phyloP scores from a whole-genome alignment of 2,888 invertebrate genomes.

The Sesia apiformis region DNA sequence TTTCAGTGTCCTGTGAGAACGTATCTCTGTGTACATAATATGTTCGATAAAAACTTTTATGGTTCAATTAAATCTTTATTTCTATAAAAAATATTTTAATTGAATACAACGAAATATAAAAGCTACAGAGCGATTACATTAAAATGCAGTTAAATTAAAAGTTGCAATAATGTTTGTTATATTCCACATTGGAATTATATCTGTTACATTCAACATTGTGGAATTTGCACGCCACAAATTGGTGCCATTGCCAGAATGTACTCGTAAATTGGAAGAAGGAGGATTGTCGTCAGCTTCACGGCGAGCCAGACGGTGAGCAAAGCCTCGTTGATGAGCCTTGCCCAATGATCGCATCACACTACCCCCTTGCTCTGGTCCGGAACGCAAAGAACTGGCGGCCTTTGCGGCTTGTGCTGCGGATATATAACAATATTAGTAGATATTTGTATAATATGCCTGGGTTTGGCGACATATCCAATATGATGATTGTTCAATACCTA shows the following conservation, averaged over 20 bases:
- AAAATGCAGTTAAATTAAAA: background rate
- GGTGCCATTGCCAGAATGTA: constrained; percentile 8
- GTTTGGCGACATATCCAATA: background rate
- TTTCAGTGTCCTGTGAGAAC: too few species aligned
- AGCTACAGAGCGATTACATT: background rate
- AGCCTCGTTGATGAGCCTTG: constrained; percentile 31
- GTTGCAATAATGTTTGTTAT: background rate
- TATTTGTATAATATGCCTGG: background rate
- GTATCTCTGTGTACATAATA: too few species aligned
- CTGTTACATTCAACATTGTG: constrained; percentile 1
- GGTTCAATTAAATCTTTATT: too few species aligned
- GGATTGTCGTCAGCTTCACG: constrained; percentile 23
- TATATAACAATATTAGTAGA: background rate
- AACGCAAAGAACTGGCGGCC: constrained; percentile 31
- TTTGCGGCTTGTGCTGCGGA: constrained; percentile 36
- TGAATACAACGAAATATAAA: background rate
- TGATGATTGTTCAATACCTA: too few species aligned
- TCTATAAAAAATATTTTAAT: background rate
- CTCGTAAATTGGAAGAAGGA: background rate
- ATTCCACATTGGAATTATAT: background rate
- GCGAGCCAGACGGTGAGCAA: constrained; percentile 31
- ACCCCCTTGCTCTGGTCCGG: constrained; percentile 13
- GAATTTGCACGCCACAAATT: constrained; percentile 3
- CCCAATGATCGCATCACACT: constrained; percentile 36
- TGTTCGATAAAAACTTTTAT: too few species aligned